Conservation (phyloP, 2,113 vertebrate species). For the Aphelocoma coerulescens region DNA sequence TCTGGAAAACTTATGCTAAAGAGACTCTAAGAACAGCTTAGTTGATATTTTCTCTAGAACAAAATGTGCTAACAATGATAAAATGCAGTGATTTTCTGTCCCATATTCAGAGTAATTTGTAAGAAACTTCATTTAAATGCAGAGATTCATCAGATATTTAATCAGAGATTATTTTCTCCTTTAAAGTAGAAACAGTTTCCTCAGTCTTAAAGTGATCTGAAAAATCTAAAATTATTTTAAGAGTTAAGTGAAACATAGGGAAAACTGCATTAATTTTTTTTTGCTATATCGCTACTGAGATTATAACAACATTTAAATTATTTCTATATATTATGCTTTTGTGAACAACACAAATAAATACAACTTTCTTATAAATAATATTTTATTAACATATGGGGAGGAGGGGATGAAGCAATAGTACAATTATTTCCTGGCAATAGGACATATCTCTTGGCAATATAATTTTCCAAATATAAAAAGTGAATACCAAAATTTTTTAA, state of each 20-base stretch:
- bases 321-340: neutral
- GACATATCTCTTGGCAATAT: neutral
- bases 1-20: neutral
- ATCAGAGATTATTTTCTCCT: constrained; percentile 12
- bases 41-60: neutral
- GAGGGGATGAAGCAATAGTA: neutral
- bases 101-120: neutral
- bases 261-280: neutral
- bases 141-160: constrained; percentile 19
- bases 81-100: neutral
- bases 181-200: neutral
- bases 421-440: neutral
- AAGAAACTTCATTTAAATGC: constrained; percentile 18
- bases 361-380: neutral
- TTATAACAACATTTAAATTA: neutral
- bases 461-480: neutral
- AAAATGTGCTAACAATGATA: neutral
- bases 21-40: neutral
- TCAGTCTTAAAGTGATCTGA: neutral
- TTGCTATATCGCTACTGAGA: neutral
- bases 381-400: neutral
- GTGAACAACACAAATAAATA: neutral
- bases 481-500: fast-evolving
- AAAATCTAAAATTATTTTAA: neutral
- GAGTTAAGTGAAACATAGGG: neutral